phyloP scores from a whole-genome alignment of 2,113 vertebrate species.

The western clawed frog (Xenopus tropicalis) region DNA sequence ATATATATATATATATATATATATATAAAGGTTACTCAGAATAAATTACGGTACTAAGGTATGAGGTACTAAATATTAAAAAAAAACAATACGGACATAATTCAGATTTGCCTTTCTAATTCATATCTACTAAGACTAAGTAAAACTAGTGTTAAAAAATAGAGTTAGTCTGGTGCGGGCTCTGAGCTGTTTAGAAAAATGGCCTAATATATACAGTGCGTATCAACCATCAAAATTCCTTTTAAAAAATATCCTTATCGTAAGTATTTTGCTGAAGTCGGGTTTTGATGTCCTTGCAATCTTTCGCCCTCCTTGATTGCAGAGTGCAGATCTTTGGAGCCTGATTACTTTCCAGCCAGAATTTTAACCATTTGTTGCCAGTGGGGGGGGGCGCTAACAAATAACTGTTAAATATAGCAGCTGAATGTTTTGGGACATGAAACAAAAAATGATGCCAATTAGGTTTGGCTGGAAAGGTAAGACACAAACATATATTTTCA shows the following conservation, averaged over 20 bases:
- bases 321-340: not conserved
- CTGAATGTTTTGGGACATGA: not conserved
- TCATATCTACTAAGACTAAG: no score
- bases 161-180: no score
- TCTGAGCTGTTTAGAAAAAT: slow-evolving; percentile 2
- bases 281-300: slow-evolving; percentile 8
- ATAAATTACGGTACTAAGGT: no score
- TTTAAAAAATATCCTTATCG: slow-evolving; percentile 15
- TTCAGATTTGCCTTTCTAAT: not conserved
- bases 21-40: no score
- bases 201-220: slow-evolving; percentile 10
- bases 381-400: not conserved
- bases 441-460: slow-evolving; percentile 1
- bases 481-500: no score
- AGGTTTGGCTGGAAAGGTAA: no score
- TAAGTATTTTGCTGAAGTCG: slow-evolving; percentile 6
- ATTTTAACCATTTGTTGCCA: slow-evolving; percentile 22
- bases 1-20: no score
- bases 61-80: no score
- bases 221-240: slow-evolving; percentile 43
- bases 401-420: not conserved
- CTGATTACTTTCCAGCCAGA: slow-evolving; percentile 22
- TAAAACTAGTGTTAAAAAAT: no score
- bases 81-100: not conserved
- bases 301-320: slow-evolving; percentile 25